Evolutionary conservation across 2,888 invertebrate genomes (phyloP), one percentile per base, ranked within the genome.

Genomic region (Coelinius sp.): DNA sequence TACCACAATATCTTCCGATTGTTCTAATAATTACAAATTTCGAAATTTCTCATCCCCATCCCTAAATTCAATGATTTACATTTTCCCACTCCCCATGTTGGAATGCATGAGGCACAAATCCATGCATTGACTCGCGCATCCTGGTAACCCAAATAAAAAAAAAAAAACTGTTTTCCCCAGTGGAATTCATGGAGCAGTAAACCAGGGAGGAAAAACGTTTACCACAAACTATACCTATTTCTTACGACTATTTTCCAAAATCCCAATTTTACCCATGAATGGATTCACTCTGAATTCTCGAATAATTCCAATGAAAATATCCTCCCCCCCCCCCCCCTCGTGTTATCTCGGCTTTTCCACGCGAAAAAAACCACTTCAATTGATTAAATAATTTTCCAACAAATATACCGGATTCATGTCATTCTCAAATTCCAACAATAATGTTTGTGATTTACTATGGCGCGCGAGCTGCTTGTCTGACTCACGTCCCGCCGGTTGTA

Each of bases 111-210:
- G 31, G 31, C 17, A 17, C 35, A 8, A 59, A 59, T 35, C 20
- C 35, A 59, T 35, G 59, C 59, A 59, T 59, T 59, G 35, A 59
- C 59, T 59, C 17, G 17, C 20, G 17, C 20, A 3, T 35, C 35
- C 20, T n/a, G 25, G n/a, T 12, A 56, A 31, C 59, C 31, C 35
- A 6, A 17, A 59, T 31, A 27, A 25, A 53, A 53, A 31, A 35
- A 14, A 56, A n/a, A n/a, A n/a, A n/a, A n/a, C n/a, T n/a, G n/a
- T n/a, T 59, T 59, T 35, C 31, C 12, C 35, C 59, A 20, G 35
- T 35, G 12, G 35, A 59, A 35, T 53, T 53, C 27, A 17, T 35
- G 2, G 10, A 17, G 14, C 59, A 4, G 35, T 59, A 59, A 35
- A 35, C 35, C 20, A 49, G 59, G 17, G 10, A 35, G 35, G 14